Percentiles rank a stretch among this genome's conserved stretches.
phyloP scores from a whole-genome alignment of 2,797 vertebrate species.

The Xenops minutus region DNA sequence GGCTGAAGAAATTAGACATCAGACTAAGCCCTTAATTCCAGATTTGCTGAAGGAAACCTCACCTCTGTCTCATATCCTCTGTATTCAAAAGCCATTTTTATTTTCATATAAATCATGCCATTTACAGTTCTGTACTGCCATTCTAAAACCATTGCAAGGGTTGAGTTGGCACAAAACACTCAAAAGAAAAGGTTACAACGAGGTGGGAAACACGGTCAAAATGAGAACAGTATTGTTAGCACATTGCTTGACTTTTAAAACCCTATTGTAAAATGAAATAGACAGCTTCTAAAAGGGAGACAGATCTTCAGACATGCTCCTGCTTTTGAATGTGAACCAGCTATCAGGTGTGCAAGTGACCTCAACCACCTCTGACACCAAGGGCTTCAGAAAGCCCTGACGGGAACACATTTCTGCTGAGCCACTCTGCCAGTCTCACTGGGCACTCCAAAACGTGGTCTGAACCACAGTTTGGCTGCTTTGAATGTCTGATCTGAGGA shows the following conservation, averaged over 20 bases:
- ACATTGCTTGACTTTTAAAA: not conserved
- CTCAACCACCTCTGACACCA: not conserved
- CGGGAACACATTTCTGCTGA: not conserved
- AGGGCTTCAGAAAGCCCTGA: not conserved
- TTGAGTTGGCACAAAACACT: not conserved
- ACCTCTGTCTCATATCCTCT: constrained; percentile 44
- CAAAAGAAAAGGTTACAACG: not conserved
- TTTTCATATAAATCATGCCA: constrained; percentile 7
- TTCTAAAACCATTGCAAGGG: not conserved
- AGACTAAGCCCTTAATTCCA: constrained; percentile 1
- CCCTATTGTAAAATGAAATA: not conserved
- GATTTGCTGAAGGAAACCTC: constrained; percentile 35
- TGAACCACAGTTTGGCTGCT: not conserved
- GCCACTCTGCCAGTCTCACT: not conserved
- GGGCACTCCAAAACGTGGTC: not conserved
- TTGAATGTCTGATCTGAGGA: not conserved
- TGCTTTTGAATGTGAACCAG: not conserved
- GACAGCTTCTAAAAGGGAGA: not conserved
- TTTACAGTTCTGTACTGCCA: not conserved
- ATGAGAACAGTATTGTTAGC: not conserved
- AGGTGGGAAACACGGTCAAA: not conserved
- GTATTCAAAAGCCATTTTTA: constrained; percentile 22
- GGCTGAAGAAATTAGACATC: not conserved
- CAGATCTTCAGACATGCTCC: not conserved
- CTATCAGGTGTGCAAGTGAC: not conserved